These are phyloP conservation scores for Manacus vitellinus DNA, from an alignment of 2,113 vertebrate genomes.

Conservation along the genomic window DNA sequence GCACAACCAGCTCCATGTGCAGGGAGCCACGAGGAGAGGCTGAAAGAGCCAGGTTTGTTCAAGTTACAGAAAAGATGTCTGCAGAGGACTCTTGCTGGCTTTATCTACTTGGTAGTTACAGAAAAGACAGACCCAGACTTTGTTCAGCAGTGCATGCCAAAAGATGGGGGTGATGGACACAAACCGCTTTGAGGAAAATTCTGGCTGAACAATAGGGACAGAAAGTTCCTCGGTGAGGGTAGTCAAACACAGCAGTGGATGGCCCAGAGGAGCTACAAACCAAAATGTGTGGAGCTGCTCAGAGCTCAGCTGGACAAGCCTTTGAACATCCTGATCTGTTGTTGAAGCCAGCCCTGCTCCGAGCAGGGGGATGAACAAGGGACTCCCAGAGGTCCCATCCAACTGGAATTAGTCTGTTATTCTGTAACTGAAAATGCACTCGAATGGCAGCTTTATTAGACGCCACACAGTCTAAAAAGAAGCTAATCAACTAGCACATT, in stretches of 20 bases:
- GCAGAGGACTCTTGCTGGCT: background rate
- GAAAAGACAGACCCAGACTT: background rate
- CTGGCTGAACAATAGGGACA: background rate
- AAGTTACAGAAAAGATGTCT: background rate
- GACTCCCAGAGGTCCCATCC: background rate
- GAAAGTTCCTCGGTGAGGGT: background rate
- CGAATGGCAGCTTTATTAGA: background rate
- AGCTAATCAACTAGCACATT: background rate
- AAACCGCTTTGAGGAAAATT: background rate
- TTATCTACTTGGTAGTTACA: background rate
- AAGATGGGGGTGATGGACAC: background rate
- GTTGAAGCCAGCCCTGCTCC: background rate
- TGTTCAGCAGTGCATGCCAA: background rate
- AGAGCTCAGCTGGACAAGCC: background rate
- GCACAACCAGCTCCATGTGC: fast-evolving
- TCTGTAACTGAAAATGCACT: background rate
- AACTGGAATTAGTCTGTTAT: background rate
- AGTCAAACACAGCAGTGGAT: background rate
- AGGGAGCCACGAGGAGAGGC: background rate
- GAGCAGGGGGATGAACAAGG: background rate
- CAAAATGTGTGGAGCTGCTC: fast-evolving
- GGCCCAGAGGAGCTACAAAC: background rate
- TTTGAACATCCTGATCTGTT: background rate
- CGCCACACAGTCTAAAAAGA: background rate
- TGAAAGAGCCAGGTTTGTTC: background rate